Conservation (phyloP, 2,888 invertebrate species). For the Hemithea aestivaria region DNA sequence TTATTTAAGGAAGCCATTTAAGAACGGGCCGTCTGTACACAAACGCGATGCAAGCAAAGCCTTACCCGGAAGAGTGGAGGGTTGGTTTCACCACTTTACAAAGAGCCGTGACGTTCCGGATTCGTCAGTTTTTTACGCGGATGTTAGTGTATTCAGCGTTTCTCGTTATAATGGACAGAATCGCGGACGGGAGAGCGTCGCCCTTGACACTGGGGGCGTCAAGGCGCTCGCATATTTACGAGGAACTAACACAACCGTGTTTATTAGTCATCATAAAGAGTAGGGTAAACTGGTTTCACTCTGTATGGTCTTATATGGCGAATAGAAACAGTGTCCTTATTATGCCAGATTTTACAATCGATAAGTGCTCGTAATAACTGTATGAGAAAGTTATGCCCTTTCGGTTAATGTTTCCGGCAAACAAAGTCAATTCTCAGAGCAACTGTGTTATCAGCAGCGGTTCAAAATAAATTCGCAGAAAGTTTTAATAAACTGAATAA, state of each 20-base stretch:
- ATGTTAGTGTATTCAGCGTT: slow-evolving; percentile 31
- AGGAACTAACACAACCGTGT: slow-evolving; percentile 38
- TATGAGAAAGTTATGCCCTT: no score
- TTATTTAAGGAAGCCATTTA: slow-evolving; percentile 42
- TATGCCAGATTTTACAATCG: slow-evolving; percentile 2
- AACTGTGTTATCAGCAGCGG: no score
- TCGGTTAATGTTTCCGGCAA: no score
- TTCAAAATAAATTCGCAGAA: no score
- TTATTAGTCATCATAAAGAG: slow-evolving; percentile 19
- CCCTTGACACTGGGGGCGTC: slow-evolving; percentile 61
- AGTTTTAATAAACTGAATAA: no score
- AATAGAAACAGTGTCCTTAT: no score
- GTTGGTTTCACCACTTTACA: slow-evolving; percentile 29
- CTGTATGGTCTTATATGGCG: not conserved
- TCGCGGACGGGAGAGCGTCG: slow-evolving; percentile 42
- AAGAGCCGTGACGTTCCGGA: slow-evolving; percentile 33
- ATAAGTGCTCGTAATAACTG: not conserved
- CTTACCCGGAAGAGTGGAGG: slow-evolving; percentile 36
- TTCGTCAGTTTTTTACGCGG: slow-evolving; percentile 19
- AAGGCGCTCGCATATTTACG: slow-evolving; percentile 46
- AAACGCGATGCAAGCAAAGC: slow-evolving; percentile 39
- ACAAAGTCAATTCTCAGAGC: no score
- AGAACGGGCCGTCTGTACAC: slow-evolving; percentile 37
- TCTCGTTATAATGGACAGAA: slow-evolving; percentile 39
- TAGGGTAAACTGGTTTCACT: slow-evolving; percentile 10